Conservation (phyloP, 1,140 invertebrate genomes). For the Ostrea edulis region DNA sequence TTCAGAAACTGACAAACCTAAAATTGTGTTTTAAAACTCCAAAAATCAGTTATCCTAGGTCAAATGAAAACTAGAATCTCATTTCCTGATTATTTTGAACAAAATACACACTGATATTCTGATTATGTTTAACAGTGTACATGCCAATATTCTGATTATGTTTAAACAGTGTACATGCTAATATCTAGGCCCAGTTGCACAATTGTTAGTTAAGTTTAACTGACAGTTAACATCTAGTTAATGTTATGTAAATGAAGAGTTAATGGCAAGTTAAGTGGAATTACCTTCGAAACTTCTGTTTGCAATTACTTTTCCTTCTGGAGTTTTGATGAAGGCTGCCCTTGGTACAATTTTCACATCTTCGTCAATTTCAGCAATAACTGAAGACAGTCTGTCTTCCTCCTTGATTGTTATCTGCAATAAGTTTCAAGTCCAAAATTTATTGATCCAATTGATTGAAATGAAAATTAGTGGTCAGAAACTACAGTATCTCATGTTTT, state of each 20-base stretch:
- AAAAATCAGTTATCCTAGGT: not conserved
- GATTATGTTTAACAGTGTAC: no score
- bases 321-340: constrained; percentile 76
- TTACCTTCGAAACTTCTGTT: constrained; percentile 80
- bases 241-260: not conserved
- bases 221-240: no score
- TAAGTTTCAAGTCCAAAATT: not conserved
- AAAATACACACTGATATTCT: no score
- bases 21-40: no score
- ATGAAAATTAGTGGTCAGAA: no score
- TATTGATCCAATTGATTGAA: not conserved
- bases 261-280: not conserved
- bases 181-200: no score
- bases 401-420: constrained; percentile 79
- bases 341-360: constrained; percentile 79
- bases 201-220: no score
- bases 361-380: constrained; percentile 78
- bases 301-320: constrained; percentile 74
- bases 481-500: no score
- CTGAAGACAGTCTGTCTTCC: constrained; percentile 78
- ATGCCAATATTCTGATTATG: no score
- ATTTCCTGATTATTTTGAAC: no score
- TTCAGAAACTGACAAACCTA: constrained; percentile 78
- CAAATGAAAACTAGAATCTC: no score
- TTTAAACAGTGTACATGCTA: no score